phyloP scores from a whole-genome alignment of 2,797 vertebrate species.

The Gymnothorax javanicus region DNA sequence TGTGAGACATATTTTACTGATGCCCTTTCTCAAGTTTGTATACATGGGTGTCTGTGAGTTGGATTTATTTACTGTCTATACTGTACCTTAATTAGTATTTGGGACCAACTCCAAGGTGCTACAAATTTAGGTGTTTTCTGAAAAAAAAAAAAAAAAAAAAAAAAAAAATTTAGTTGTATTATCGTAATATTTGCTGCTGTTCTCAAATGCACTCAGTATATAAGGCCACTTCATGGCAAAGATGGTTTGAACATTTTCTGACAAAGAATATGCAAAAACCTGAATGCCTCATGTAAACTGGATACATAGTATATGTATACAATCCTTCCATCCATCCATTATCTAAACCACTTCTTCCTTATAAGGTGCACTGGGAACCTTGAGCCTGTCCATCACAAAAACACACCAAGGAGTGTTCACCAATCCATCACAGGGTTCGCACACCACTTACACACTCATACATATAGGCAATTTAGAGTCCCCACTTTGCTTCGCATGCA shows the following conservation, averaged over 20 bases:
- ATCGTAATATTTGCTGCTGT: neutral
- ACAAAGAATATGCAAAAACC: too few relatives aligned
- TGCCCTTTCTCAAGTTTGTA: neutral
- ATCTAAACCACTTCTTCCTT: too few relatives aligned
- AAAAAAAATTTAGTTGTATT: neutral
- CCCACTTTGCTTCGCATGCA: too few relatives aligned
- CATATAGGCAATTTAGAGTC: too few relatives aligned
- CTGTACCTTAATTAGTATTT: neutral
- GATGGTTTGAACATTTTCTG: neutral
- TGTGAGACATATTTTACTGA: neutral
- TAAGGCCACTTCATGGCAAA: neutral
- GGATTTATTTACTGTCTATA: neutral
- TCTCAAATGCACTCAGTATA: neutral
- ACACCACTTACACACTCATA: too few relatives aligned
- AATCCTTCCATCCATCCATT: too few relatives aligned
- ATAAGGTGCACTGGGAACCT: too few relatives aligned
- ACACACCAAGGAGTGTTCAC: too few relatives aligned
- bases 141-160: neutral
- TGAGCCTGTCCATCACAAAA: too few relatives aligned
- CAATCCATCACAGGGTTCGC: too few relatives aligned
- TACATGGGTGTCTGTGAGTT: neutral
- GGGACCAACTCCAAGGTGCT: conserved; percentile 7
- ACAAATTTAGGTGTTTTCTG: conserved; percentile 18
- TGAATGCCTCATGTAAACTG: too few relatives aligned
- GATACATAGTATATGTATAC: too few relatives aligned